Base-by-base conservation (phyloP, 2,113 vertebrate genomes). In the Crotophaga sulcirostris region DNA sequence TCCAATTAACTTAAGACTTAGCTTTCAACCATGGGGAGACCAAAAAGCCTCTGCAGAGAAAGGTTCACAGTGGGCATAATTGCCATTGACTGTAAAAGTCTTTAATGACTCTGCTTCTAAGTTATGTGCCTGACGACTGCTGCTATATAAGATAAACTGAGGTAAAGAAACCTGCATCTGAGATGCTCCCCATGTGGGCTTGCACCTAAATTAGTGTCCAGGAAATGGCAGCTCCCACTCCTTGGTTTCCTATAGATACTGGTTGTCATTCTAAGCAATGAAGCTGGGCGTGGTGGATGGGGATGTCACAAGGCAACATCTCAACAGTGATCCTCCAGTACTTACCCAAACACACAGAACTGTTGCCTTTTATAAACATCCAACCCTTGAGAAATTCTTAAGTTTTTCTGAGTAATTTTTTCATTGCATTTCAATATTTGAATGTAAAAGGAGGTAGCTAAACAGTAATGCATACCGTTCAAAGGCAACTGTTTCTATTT, bases 51-150 rank as follows among this genome's bases (percentile, higher is more conserved):
- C 42, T 49, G 12, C 18, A 72, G 78, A 51, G 79, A 51, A 56
- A 42, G 7, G 23, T 55, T 86, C 33, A 9, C 5, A 25, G 55
- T 58, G 33, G 23, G 20, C 0, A 0, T 38, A 88, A 66, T 77
- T 47, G 45, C 59, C 6, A 2, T 42, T 33, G 64, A 47, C 33
- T 62, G 21, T 28, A 13, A 28, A 66, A 73, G 20, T 24, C 51
- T 44, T 73, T 21, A 33, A 10, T 31, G 29, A 62, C 7, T 0
- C 0, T 62, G 36, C 58, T 68, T 68, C 16, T 54, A 28, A 66
- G 36, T 36, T 59, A 3, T 0, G 7, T 54, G 49, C 45, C 16
- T 55, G 23, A 10, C 1, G 5, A 11, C 59, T 84, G 63, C 51
- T 84, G 45, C 20, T 86, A 13, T 60, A 1, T 25, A 11, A 59